Evolutionary conservation across 2,113 vertebrate species (phyloP), one percentile per base, ranked within the genome.

Genomic region (Atherinomorus stipes): DNA sequence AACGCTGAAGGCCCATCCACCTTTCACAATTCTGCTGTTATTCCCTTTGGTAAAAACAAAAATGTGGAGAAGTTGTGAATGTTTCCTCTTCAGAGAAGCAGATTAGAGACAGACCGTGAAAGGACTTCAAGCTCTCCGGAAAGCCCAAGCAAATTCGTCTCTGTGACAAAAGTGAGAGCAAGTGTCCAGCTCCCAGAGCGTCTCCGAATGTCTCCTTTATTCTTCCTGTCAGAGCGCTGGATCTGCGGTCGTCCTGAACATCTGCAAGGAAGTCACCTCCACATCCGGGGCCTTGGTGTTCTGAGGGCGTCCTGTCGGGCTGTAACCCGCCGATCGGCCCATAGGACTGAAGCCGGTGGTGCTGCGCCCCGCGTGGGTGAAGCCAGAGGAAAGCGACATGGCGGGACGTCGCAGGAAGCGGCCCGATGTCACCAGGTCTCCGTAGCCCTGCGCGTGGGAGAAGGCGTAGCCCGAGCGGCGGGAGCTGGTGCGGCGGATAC

Each of bases 381-480:
- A 87, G 1, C 83, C 86, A 0, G 87, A 65, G 4, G 93, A 26
- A 1, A 71, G 73, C 0, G 82, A 18, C 5, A 67, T n/a, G 1
- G 88, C 87, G 0, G 88, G 87, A 1, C 92, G 89, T 15, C 94
- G 89, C 86, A 96, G 89, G 76, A 95, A 97, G 22, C 94, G 93
- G 0, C 95, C 93, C 0, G 98, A 99, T 18, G 95, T 98, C 75
- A 99, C 96, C 76, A 98, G 95, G 26, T 95, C 94, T 2, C 98
- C 98, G 1, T 98, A 98, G 76, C 97, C 98, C 0, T 95, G 93
- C 1, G 95, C 89, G 44, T 99, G 98, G 3, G 98, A 96, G 93
- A 99, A 99, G 25, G 98, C 98, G 4, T 99, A 99, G 64, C 96
- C 97, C 0, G 97, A 99, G 3, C 96, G 96, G 0, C 95, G 95